Base-by-base conservation (phyloP, 2,797 vertebrate genomes). In the Cephalopachus bancanus region DNA sequence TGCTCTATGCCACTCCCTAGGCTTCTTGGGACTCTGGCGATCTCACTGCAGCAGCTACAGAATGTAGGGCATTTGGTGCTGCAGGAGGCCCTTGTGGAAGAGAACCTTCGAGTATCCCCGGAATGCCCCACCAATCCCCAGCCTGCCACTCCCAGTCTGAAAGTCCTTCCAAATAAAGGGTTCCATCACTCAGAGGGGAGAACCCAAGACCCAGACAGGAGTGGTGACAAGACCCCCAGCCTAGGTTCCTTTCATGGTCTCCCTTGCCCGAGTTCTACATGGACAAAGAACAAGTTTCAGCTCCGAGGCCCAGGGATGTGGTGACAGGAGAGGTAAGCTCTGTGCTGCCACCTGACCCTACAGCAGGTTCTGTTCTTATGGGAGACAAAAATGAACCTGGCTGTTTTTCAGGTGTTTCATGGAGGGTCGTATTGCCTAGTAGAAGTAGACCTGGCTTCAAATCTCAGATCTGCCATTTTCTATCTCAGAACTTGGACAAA, bases 41-140 rank as follows among this genome's bases (percentile, higher is more conserved):
- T 99, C 97, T 99, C 99, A 96, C 99, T 99, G 88, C 99, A 99
- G 98, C 99, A 99, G 95, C 98, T 99, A 51, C 98, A 99, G 91
- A 98, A 97, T 0, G 93, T 98, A 0, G 99, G 99, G 49, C 99
- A 99, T 91, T 97, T 99, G 97, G 97, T 99, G 92, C 98, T 99
- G 57, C 98, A 88, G 69, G 99, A 99, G 96, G 98, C 98, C 3
- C 99, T 99, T 0, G 98, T 99, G 17, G 99, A 99, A 94, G 98
- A 97, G 97, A 99, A 99, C 98, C 98, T 99, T 97, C 98, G 97
- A 95, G 98, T 99, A 96, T 99, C 99, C 0, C 98, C 98, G 60
- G 99, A 99, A 97, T 99, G 99, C 98, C 30, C 59, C 4, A 16
- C 53, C 5, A 57, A 49, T 20, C 24, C 24, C 17, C 30, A 60